Conservation (phyloP, 2,888 invertebrate genomes). For the Tenodera sinensis region DNA sequence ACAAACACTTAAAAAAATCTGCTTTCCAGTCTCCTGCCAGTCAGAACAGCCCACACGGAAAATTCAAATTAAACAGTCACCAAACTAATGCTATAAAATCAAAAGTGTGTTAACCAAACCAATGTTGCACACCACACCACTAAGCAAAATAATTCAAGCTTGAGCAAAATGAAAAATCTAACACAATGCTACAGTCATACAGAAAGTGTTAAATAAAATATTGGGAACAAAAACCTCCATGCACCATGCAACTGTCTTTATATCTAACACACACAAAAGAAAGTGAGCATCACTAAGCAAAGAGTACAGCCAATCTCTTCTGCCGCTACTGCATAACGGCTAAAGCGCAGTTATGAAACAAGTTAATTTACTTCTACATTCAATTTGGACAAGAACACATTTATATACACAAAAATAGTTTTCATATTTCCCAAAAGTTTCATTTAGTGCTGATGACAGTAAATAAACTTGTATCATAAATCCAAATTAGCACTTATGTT, state of each 20-base stretch:
- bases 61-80: slow-evolving; percentile 7
- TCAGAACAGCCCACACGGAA: slow-evolving; percentile 27
- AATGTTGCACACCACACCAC: slow-evolving; percentile 10
- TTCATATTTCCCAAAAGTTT: not conserved
- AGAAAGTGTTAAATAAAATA: not conserved
- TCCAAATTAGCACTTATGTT: not conserved
- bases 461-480: not conserved
- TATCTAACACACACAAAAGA: not conserved
- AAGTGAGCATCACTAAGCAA: not conserved
- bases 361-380: not conserved
- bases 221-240: not conserved
- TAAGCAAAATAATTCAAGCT: slow-evolving; percentile 6
- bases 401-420: not conserved
- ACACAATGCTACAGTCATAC: not conserved
- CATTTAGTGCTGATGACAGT: not conserved
- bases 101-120: not conserved
- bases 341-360: not conserved
- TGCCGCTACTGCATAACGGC: not conserved
- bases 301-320: not conserved
- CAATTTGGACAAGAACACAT: not conserved
- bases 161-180: not conserved
- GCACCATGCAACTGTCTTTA: not conserved
- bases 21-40: slow-evolving; percentile 26
- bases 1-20: slow-evolving; percentile 29
- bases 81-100: slow-evolving; percentile 1